phyloP scores from a whole-genome alignment of 1,140 invertebrate species.

The Drosophila cardini region DNA sequence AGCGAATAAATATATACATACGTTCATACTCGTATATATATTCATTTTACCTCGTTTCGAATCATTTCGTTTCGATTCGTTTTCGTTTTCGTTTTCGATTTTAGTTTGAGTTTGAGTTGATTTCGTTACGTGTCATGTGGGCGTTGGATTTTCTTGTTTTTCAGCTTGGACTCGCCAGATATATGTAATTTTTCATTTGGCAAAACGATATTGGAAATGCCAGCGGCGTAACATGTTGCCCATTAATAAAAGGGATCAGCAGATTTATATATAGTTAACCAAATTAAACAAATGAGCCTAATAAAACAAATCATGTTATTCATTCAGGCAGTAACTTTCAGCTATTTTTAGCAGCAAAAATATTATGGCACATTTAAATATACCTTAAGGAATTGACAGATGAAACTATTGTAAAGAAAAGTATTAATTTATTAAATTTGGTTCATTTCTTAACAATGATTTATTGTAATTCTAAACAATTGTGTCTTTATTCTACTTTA shows the following conservation, averaged over 20 bases:
- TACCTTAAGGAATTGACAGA: no score
- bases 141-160: slow-evolving; percentile 58
- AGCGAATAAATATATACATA: neutral
- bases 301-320: no score
- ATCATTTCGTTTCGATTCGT: slow-evolving; percentile 25
- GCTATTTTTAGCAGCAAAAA: no score
- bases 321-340: no score
- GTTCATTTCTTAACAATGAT: no score
- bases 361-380: no score
- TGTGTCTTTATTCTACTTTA: no score
- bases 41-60: slow-evolving; percentile 9
- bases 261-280: no score
- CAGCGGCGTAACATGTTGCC: slow-evolving; percentile 10
- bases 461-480: no score
- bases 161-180: slow-evolving; percentile 19
- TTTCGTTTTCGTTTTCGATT: slow-evolving; percentile 30
- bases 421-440: no score
- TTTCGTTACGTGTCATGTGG: slow-evolving; percentile 60
- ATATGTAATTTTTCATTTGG: slow-evolving; percentile 51
- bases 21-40: neutral
- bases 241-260: slow-evolving; percentile 1
- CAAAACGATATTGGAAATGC: slow-evolving; percentile 20
- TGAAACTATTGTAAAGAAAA: no score
- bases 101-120: slow-evolving; percentile 36
- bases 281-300: no score